phyloP scores from a whole-genome alignment of 2,888 invertebrate genomes.

The Polia nebulosa region DNA sequence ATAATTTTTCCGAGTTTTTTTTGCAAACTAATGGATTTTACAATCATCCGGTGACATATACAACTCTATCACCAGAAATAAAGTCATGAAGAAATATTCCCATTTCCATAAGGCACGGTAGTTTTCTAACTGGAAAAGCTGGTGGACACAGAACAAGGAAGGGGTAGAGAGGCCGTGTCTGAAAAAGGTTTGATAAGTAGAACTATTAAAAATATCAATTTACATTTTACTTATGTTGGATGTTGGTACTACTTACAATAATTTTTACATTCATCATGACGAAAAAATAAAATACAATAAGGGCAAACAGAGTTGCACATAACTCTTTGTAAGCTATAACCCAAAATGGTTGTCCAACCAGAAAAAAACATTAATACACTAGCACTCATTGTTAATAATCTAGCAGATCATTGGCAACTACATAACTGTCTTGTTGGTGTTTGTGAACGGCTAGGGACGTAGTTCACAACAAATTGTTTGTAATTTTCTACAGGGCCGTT shows the following conservation, averaged over 20 bases:
- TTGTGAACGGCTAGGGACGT: neutral
- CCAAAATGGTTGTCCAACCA: neutral
- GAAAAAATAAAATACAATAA: too few species aligned
- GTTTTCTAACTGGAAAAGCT: neutral
- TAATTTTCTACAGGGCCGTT: slow-evolving; percentile 72
- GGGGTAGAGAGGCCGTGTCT: too few species aligned
- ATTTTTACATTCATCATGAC: too few species aligned
- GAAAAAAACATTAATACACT: neutral
- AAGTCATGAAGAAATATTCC: neutral
- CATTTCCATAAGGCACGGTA: neutral
- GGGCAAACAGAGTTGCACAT: neutral
- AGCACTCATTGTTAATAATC: too few species aligned
- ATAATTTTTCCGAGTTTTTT: too few species aligned
- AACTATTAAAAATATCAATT: neutral
- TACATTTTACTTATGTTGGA: neutral
- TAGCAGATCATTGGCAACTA: neutral
- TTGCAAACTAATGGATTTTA: too few species aligned
- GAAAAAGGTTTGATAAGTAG: neutral
- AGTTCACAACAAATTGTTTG: slow-evolving; percentile 54
- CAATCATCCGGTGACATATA: too few species aligned
- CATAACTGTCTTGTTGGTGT: too few species aligned
- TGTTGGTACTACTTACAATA: too few species aligned
- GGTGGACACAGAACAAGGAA: neutral
- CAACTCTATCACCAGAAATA: neutral
- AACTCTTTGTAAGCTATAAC: neutral